Evolutionary conservation across 2,797 vertebrate genomes (phyloP), one percentile per base, ranked within the genome.

Genomic region (Hipposideros larvatus): DNA sequence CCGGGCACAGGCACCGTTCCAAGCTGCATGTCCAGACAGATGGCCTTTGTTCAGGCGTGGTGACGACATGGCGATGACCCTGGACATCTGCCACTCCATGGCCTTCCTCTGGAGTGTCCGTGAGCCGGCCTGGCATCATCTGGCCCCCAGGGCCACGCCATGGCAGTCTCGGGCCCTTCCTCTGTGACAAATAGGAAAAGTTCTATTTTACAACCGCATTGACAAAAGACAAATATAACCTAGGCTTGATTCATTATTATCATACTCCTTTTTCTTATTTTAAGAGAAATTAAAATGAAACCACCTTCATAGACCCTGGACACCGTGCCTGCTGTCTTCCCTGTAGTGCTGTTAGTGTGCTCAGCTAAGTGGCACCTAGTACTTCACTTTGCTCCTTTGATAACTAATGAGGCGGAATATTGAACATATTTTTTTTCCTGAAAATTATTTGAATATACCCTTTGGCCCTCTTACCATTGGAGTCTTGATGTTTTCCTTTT

Each of bases 401-500:
- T 55, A 43, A 70, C 31, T 11, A 43, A 22, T 21, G 34, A 65
- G n/a, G 24, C 14, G n/a, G 57, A 37, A 85, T 48, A 63, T 28
- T 37, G 37, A 43, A 59, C 15, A 5, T 26, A 5, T 53, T 34
- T 92, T 63, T 73, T 41, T 59, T 75, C 75, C 66, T 61, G 19
- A 46, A 51, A 87, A 22, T 61, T 77, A 77, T 83, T 78, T 87
- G 82, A 93, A 24, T 77, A 37, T 94, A 4, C 10, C 24, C 13
- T 70, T 51, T 75, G 57, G 34, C 41, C 26, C 5, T 74, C 66
- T 85, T 93, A 68, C 55, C 51, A 2, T 10, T 75, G 43, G 28
- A 74, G 19, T 68, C 61, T 75, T 61, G 28, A 46, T 63, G 19
- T 82, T 75, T 77, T 71, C 61, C 43, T 84, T 93, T 90, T n/a